Conservation (phyloP, 1,140 invertebrate genomes). For the Zophobas morio region DNA sequence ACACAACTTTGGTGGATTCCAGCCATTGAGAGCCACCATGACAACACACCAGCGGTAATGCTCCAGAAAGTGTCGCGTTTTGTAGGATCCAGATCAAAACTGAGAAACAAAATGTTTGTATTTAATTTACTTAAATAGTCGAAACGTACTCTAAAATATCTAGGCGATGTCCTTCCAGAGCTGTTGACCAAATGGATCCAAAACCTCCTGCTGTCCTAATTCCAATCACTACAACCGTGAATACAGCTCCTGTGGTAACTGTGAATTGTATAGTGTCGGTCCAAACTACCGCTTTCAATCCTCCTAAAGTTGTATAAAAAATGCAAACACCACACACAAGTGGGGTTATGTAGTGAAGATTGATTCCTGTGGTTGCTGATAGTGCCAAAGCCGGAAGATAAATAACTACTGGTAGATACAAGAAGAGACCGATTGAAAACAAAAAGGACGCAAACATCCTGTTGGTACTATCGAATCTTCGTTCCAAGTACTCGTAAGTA, state of each 20-base stretch:
- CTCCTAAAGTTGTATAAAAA: slow-evolving; percentile 85
- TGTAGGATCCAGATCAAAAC: slow-evolving; percentile 71
- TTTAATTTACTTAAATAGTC: neutral
- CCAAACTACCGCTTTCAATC: slow-evolving; percentile 82
- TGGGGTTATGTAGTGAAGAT: slow-evolving; percentile 76
- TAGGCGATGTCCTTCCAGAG: slow-evolving; percentile 70
- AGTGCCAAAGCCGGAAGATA: slow-evolving; percentile 77
- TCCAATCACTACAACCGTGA: slow-evolving; percentile 76
- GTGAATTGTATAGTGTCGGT: slow-evolving; percentile 80
- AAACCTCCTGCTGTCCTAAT: slow-evolving; percentile 77
- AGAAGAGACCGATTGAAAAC: slow-evolving; percentile 69
- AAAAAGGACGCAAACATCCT: slow-evolving; percentile 74
- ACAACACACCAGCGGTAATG: slow-evolving; percentile 71
- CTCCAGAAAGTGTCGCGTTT: slow-evolving; percentile 74
- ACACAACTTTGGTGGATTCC: slow-evolving; percentile 74
- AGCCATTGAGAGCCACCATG: slow-evolving; percentile 73
- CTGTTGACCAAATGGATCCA: slow-evolving; percentile 67
- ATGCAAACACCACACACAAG: slow-evolving; percentile 82
- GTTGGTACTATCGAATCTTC: slow-evolving; percentile 69
- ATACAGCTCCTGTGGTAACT: slow-evolving; percentile 77
- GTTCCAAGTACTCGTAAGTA: slow-evolving; percentile 78
- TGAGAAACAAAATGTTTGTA: slow-evolving; percentile 66
- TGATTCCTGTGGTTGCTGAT: slow-evolving; percentile 79
- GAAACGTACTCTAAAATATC: slow-evolving; percentile 60
- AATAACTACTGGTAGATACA: slow-evolving; percentile 74